Conservation (phyloP, 1,140 invertebrate species). For the Chionoecetes opilio region DNA sequence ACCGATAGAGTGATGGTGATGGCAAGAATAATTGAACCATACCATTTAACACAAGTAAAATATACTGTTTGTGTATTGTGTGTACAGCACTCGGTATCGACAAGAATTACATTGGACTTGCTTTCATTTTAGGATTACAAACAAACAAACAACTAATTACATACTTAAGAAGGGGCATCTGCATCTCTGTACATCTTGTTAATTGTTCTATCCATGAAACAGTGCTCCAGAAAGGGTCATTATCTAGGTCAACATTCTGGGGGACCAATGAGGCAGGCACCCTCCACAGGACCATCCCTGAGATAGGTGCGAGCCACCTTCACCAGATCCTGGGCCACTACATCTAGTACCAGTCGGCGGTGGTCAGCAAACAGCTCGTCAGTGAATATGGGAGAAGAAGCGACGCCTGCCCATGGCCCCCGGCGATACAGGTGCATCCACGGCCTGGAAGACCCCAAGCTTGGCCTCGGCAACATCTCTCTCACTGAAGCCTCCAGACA, state of each 20-base stretch:
- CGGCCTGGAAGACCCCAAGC: slow-evolving; percentile 92
- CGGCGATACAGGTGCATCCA: slow-evolving; percentile 93
- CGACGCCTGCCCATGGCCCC: slow-evolving; percentile 89
- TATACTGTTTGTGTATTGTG: too few species aligned
- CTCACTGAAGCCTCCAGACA: slow-evolving; percentile 84
- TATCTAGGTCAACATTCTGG: slow-evolving; percentile 60
- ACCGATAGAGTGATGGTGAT: too few species aligned
- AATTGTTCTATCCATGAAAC: not conserved
- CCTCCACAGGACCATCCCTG: slow-evolving; percentile 83
- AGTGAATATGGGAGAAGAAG: slow-evolving; percentile 89
- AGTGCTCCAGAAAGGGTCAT: slow-evolving; percentile 76
- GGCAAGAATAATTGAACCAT: too few species aligned
- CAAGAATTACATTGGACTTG: too few species aligned
- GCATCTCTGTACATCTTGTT: too few species aligned
- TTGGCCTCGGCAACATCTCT: slow-evolving; percentile 93
- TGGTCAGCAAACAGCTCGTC: slow-evolving; percentile 91
- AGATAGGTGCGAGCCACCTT: slow-evolving; percentile 89
- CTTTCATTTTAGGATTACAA: too few species aligned
- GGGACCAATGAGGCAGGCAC: slow-evolving; percentile 91
- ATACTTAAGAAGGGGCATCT: too few species aligned
- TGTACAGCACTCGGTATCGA: too few species aligned
- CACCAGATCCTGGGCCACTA: slow-evolving; percentile 88
- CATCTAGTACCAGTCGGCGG: slow-evolving; percentile 88
- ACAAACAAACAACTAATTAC: too few species aligned
- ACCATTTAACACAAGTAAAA: too few species aligned